Conservation (phyloP, 2,797 vertebrate genomes). For the Pseudochirops cupreus region DNA sequence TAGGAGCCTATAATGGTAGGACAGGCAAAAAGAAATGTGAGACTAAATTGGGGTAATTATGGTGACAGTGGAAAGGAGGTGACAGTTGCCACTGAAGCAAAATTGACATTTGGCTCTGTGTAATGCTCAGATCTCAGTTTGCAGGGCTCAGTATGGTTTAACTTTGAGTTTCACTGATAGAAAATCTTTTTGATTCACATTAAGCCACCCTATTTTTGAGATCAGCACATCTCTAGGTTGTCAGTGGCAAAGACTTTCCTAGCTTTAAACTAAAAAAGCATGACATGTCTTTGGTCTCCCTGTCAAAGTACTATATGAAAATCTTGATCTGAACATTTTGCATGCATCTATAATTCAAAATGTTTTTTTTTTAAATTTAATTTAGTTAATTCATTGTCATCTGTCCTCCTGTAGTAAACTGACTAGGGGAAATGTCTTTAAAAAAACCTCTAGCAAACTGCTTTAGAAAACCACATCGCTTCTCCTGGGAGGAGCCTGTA, state of each 20-base stretch:
- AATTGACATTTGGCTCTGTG: background rate
- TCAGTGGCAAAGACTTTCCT: background rate
- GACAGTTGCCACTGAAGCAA: background rate
- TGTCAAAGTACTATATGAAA: background rate
- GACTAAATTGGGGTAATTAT: background rate
- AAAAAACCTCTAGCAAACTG: background rate
- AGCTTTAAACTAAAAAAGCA: background rate
- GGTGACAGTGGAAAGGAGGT: background rate
- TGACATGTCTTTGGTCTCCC: background rate
- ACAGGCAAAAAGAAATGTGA: background rate
- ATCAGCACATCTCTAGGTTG: background rate
- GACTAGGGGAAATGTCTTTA: background rate
- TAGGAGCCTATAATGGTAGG: background rate
- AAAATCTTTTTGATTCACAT: background rate
- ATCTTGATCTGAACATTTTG: background rate
- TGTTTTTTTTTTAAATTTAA: background rate
- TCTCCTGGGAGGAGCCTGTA: background rate
- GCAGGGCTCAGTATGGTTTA: background rate
- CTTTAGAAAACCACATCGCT: background rate
- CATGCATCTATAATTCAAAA: background rate
- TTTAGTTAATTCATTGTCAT: background rate
- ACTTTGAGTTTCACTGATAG: background rate
- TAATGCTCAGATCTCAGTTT: background rate
- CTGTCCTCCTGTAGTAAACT: background rate
- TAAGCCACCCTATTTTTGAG: background rate